Evolutionary conservation across 2,113 vertebrate genomes (phyloP).

Genomic region (Hydrochoerus hydrochaeris): DNA sequence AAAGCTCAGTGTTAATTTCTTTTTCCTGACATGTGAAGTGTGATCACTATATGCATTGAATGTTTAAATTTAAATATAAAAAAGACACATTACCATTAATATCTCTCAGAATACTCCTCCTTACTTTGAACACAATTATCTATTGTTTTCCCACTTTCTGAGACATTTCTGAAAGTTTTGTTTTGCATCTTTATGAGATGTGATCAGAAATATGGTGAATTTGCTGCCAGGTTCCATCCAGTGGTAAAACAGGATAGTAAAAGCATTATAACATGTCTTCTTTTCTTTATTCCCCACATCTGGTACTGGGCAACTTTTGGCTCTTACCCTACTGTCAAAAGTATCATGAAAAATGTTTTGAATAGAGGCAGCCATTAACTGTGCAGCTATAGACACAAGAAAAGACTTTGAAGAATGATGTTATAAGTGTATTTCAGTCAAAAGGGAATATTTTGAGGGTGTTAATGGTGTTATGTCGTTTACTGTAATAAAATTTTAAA

Average conservation of each 20-base stretch:
- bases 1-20: constrained; percentile 43
- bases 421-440: background rate
- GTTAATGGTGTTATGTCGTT: background rate
- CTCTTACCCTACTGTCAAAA: background rate
- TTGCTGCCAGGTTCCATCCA: background rate
- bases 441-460: background rate
- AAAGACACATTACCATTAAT: background rate
- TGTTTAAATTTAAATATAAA: background rate
- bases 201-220: background rate
- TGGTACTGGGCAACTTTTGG: background rate
- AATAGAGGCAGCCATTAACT: background rate
- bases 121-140: background rate
- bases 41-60: background rate
- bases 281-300: background rate
- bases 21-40: background rate
- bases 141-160: background rate
- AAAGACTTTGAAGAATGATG: background rate
- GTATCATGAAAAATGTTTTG: background rate
- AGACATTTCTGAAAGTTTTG: background rate
- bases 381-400: background rate
- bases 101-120: background rate
- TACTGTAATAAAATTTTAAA: background rate
- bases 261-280: background rate
- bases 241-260: background rate
- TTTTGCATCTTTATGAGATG: background rate